These are phyloP conservation scores for Tursiops truncatus DNA, from an alignment of 2,113 vertebrate genomes.

Conservation along the genomic window DNA sequence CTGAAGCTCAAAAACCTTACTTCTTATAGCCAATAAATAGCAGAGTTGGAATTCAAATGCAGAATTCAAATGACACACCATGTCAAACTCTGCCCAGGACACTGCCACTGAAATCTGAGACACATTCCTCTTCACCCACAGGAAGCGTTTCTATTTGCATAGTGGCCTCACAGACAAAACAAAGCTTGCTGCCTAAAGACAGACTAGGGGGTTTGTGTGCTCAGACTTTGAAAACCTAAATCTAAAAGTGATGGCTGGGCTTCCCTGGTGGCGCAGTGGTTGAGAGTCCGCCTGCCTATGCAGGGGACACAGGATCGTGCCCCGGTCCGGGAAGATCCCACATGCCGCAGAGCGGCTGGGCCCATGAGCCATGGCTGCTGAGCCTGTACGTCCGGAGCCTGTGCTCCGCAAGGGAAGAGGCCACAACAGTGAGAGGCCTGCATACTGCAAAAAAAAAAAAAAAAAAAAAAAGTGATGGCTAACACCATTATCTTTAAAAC, in stretches of 20 bases:
- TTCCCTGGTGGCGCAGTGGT: too few relatives aligned
- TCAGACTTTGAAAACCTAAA: background rate
- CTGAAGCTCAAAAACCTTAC: background rate
- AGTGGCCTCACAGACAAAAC: background rate
- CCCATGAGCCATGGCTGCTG: too few relatives aligned
- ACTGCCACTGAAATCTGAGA: background rate
- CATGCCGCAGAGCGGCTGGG: too few relatives aligned
- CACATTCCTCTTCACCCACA: slow-evolving; percentile 27
- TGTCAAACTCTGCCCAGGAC: background rate
- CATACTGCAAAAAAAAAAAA: background rate
- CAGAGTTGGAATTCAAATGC: background rate
- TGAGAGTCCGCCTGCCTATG: too few relatives aligned
- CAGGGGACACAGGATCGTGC: too few relatives aligned
- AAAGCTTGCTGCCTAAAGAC: background rate
- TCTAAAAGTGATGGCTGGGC: background rate
- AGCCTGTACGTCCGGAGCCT: too few relatives aligned
- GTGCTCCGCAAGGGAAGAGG: too few relatives aligned
- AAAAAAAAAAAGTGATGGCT: background rate
- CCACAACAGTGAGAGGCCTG: too few relatives aligned
- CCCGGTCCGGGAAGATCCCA: too few relatives aligned
- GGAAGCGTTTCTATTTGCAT: background rate
- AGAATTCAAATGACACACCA: background rate
- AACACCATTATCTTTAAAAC: background rate
- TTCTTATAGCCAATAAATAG: background rate
- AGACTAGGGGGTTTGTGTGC: background rate